phyloP scores from a whole-genome alignment of 2,888 invertebrate species.

The Apocheima hispidaria region DNA sequence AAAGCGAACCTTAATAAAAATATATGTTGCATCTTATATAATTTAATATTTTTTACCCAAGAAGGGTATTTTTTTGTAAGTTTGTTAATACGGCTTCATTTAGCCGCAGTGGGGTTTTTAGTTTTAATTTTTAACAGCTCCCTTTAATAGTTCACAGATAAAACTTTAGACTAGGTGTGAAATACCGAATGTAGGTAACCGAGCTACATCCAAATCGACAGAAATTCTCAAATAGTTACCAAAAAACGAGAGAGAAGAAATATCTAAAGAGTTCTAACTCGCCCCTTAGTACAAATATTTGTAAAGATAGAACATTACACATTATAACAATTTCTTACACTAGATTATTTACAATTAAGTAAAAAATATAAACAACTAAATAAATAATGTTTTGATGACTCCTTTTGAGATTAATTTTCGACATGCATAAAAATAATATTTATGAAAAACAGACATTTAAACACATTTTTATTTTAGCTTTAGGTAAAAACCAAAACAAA shows the following conservation, averaged over 20 bases:
- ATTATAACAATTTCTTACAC: conserved; percentile 44
- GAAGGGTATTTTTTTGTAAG: too few species aligned
- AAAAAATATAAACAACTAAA: conserved; percentile 17
- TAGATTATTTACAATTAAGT: conserved; percentile 43
- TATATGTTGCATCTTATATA: too few species aligned
- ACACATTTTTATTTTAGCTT: too few species aligned
- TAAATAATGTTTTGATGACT: conserved; percentile 14
- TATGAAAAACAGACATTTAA: too few species aligned
- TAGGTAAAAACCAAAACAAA: not conserved
- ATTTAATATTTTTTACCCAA: too few species aligned
- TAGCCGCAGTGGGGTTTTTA: too few species aligned
- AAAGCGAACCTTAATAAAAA: too few species aligned
- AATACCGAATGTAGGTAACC: conserved; percentile 28
- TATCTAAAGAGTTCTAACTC: conserved; percentile 39
- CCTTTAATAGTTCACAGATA: conserved; percentile 40
- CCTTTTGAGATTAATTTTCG: not conserved
- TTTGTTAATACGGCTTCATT: too few species aligned
- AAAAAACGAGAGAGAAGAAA: conserved; percentile 40
- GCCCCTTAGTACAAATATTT: conserved; percentile 40
- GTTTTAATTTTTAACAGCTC: conserved; percentile 9
- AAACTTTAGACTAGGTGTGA: conserved; percentile 4
- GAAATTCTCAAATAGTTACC: conserved; percentile 35
- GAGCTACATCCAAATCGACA: conserved; percentile 41
- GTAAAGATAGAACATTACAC: conserved; percentile 41
- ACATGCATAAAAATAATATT: not conserved